Conservation (phyloP, 2,797 vertebrate genomes). For the Cuculus canorus region DNA sequence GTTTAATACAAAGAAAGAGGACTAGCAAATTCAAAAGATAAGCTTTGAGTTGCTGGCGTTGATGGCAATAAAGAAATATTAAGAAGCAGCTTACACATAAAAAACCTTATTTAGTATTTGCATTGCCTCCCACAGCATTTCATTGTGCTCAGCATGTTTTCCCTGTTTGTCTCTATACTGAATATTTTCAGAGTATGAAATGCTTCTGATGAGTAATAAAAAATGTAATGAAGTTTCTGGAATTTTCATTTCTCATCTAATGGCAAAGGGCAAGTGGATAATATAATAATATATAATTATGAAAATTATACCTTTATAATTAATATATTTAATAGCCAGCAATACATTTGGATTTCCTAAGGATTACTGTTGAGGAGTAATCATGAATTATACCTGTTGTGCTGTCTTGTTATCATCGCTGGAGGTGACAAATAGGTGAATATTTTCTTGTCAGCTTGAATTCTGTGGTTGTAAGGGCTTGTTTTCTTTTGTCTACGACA, state of each 20-base stretch:
- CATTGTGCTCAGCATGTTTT: slow-evolving; percentile 13
- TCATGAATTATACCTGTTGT: neutral
- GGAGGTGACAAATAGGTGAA: neutral
- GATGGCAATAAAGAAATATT: neutral
- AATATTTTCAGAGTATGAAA: slow-evolving; percentile 4
- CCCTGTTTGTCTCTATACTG: neutral
- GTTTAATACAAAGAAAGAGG: neutral
- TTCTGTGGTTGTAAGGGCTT: neutral
- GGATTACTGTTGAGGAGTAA: neutral
- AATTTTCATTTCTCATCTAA: slow-evolving; percentile 33
- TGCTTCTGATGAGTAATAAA: neutral
- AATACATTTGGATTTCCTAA: neutral
- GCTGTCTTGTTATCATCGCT: neutral
- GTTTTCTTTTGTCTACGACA: neutral
- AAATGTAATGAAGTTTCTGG: slow-evolving; percentile 27
- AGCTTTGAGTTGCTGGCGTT: neutral
- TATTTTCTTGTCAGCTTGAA: neutral
- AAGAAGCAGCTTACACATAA: slow-evolving; percentile 24
- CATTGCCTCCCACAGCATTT: slow-evolving; percentile 23
- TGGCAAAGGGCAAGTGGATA: neutral
- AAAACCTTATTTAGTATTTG: slow-evolving; percentile 24
- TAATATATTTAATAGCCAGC: neutral
- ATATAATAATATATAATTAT: slow-evolving; percentile 29
- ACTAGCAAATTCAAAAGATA: neutral
- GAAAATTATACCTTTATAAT: neutral